Percentiles rank a stretch among this genome's conserved stretches.
Evolutionary conservation across 2,113 vertebrate genomes (phyloP).

Genomic region (Prinia subflava): DNA sequence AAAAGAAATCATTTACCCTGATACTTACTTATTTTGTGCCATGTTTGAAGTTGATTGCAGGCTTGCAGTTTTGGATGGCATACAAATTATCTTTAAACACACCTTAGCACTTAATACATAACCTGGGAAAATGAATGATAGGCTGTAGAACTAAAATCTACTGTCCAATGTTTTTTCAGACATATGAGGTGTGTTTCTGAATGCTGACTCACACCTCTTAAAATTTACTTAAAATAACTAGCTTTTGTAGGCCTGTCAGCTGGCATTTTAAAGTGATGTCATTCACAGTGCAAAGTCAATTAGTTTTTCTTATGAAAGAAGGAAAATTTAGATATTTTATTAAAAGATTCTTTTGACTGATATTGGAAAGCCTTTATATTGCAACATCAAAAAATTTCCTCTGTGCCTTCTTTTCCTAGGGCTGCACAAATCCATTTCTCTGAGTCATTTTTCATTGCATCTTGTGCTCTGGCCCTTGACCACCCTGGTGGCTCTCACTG

Average conservation of each 20-base stretch:
- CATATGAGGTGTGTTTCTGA: background rate
- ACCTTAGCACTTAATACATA: background rate
- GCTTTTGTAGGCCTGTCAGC: background rate
- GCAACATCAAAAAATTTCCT: background rate
- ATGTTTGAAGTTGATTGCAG: background rate
- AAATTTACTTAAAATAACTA: background rate
- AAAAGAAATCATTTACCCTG: background rate
- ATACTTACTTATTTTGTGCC: background rate
- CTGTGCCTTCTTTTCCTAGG: background rate
- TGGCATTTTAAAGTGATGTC: background rate
- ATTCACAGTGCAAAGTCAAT: background rate
- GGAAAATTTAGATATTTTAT: background rate
- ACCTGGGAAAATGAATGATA: background rate
- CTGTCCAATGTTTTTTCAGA: background rate
- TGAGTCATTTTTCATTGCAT: background rate
- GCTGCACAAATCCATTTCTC: background rate
- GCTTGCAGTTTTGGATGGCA: background rate
- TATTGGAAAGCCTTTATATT: background rate
- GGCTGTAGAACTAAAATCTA: background rate
- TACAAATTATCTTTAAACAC: background rate
- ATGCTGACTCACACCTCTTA: background rate
- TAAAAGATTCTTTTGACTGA: background rate
- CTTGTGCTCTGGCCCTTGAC: background rate
- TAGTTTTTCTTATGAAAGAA: background rate
- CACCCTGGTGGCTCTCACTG: background rate